A percentile compares a stretch with the other conserved stretches of the same genome.
These are phyloP conservation scores for Tribolium madens DNA, from an alignment of 1,140 invertebrate species.

Conservation along the genomic window DNA sequence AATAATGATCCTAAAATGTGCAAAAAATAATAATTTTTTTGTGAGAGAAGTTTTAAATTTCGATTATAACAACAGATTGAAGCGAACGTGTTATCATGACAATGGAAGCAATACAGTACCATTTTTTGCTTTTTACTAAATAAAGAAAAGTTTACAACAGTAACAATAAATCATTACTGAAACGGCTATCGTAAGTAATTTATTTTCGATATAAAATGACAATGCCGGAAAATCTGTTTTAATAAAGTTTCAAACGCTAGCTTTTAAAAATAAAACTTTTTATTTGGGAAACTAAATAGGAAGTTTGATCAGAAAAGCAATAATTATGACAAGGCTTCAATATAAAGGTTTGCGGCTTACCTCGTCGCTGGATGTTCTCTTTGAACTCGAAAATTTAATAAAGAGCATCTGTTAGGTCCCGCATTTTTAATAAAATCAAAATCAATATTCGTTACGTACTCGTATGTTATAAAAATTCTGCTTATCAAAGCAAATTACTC, in stretches of 20 bases:
- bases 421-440: conserved; percentile 47
- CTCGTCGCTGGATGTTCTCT: conserved; percentile 10
- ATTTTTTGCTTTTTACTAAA: not conserved
- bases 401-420: conserved; percentile 46
- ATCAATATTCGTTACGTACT: conserved; percentile 47
- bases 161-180: not conserved
- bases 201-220: not conserved
- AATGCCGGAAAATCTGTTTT: not conserved
- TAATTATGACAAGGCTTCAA: not conserved
- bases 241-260: not conserved
- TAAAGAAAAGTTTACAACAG: not conserved
- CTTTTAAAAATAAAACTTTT: not conserved
- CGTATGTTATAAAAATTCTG: conserved; percentile 47
- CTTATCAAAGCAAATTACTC: conserved; percentile 46
- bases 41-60: not conserved
- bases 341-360: conserved; percentile 21
- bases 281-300: not conserved
- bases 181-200: not conserved
- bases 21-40: not conserved
- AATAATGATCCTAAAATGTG: not conserved
- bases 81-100: not conserved
- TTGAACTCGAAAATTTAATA: conserved; percentile 44
- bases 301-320: not conserved
- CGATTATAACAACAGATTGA: not conserved
- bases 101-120: not conserved